Conservation (phyloP, 92 coral and sea anemone genomes). For the Zoanthus gigantus region DNA sequence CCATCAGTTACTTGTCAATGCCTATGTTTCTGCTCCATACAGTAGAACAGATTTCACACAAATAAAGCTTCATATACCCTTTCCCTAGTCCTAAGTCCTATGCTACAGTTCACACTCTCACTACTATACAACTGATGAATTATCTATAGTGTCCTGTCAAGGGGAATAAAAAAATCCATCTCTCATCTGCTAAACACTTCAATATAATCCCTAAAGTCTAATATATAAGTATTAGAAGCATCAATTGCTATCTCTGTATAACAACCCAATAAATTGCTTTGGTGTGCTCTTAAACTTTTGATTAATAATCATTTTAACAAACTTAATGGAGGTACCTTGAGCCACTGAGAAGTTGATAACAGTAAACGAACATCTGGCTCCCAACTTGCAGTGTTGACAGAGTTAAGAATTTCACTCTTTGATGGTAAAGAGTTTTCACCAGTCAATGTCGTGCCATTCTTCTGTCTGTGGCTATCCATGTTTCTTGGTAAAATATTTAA, state of each 20-base stretch:
- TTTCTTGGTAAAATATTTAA: not conserved
- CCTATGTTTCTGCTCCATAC: no score
- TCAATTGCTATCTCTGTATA: not conserved
- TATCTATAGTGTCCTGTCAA: no score
- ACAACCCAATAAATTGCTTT: not conserved
- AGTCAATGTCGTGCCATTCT: slow-evolving; percentile 19
- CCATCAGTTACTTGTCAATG: no score
- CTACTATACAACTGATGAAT: no score
- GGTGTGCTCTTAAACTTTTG: not conserved
- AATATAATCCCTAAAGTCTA: no score
- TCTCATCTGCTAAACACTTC: no score
- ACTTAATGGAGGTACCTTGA: slow-evolving; percentile 65
- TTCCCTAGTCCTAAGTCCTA: no score
- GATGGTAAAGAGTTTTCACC: slow-evolving; percentile 67
- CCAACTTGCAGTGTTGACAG: slow-evolving; percentile 87
- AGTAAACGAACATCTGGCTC: slow-evolving; percentile 95
- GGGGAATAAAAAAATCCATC: no score
- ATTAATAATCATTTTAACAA: not conserved
- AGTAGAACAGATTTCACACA: no score
- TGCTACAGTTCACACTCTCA: no score
- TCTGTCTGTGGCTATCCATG: slow-evolving; percentile 23
- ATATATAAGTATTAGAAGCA: no score
- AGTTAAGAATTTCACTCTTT: slow-evolving; percentile 79
- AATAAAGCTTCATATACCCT: no score
- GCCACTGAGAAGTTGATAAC: slow-evolving; percentile 92